Conservation (phyloP, 2,888 invertebrate species). For the Aphidoletes aphidimyza region DNA sequence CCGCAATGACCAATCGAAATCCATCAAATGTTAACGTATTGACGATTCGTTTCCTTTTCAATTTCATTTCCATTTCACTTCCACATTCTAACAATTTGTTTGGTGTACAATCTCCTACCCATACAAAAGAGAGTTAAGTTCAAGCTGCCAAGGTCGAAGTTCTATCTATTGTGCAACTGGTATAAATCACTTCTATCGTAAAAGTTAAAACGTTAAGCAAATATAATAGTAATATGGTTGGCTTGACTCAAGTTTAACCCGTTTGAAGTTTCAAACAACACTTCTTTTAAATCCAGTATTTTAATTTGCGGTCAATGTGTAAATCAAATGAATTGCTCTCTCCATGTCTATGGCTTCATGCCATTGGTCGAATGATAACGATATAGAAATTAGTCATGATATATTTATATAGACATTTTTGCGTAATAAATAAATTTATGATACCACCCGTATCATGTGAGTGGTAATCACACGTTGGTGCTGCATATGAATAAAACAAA, state of each 20-base stretch:
- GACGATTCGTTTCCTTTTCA: neutral
- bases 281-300: too few species aligned
- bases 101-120: neutral
- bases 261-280: too few species aligned
- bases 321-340: neutral
- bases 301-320: too few species aligned
- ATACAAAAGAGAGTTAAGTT: neutral
- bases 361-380: neutral
- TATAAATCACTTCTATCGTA: too few species aligned
- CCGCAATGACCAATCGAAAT: too few species aligned
- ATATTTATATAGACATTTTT: neutral
- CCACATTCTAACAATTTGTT: neutral
- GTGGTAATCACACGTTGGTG: too few species aligned
- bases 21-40: neutral
- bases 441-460: neutral
- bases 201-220: too few species aligned
- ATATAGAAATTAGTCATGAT: neutral
- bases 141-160: too few species aligned
- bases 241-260: too few species aligned
- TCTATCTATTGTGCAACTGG: too few species aligned
- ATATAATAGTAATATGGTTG: too few species aligned
- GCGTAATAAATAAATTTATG: conserved; percentile 11
- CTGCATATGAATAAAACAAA: too few species aligned
- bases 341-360: neutral
- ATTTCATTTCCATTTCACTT: neutral